Evolutionary conservation across 1,140 invertebrate genomes (phyloP).

Genomic region (Rhynchophorus ferrugineus): DNA sequence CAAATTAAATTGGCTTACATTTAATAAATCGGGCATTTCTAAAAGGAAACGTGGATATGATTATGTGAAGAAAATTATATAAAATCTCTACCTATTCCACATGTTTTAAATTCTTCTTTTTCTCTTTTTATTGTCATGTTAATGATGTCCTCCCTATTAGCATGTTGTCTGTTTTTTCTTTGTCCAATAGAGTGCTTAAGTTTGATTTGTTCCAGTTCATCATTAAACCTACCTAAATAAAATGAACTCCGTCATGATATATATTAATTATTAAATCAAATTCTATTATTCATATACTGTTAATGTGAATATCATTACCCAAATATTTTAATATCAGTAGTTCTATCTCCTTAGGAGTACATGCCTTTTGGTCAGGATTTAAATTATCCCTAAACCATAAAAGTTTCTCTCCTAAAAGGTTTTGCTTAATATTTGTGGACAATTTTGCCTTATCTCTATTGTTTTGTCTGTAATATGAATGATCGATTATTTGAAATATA

Average conservation of each 20-base stretch:
- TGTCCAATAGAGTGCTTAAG: conserved; percentile 66
- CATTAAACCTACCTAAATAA: conserved; percentile 57
- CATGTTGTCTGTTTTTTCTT: conserved; percentile 64
- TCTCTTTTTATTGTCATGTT: conserved; percentile 63
- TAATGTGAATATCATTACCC: conserved; percentile 6
- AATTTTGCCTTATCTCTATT: conserved; percentile 58
- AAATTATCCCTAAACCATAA: conserved; percentile 61
- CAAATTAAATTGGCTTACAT: conserved; percentile 48
- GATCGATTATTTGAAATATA: no score
- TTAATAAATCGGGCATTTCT: conserved; percentile 60
- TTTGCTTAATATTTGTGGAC: conserved; percentile 58
- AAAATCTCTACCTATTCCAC: conserved; percentile 60
- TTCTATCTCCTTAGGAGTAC: conserved; percentile 49
- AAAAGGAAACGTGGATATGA: conserved; percentile 31
- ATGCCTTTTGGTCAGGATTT: conserved; percentile 44
- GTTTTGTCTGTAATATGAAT: conserved; percentile 48
- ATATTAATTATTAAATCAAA: no score
- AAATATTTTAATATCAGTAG: conserved; percentile 50
- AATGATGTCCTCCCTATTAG: conserved; percentile 64
- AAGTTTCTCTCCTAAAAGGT: conserved; percentile 62
- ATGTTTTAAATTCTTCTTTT: conserved; percentile 58
- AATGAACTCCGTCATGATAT: no score
- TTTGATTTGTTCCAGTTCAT: conserved; percentile 66
- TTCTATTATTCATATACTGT: conserved; percentile 24
- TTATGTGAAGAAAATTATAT: not conserved